Conservation (phyloP, 2,888 invertebrate genomes). For the Phymatocera aterrima region DNA sequence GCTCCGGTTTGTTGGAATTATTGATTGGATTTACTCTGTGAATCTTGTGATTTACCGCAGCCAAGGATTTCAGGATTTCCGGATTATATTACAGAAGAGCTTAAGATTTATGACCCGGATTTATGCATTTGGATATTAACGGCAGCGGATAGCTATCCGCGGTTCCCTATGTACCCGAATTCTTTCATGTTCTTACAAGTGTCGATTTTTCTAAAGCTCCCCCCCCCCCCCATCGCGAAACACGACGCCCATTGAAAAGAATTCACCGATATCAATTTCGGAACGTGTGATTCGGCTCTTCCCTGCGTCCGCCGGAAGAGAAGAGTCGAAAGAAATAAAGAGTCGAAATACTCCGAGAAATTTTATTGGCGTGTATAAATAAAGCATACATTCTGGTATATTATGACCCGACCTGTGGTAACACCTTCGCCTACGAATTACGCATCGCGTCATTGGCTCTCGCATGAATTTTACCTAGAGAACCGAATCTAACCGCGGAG, state of each 20-base stretch:
- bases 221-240: no score
- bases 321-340: no score
- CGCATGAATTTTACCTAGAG: no score
- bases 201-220: not conserved
- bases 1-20: conserved; percentile 41
- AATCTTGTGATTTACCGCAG: conserved; percentile 45
- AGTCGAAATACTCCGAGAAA: no score
- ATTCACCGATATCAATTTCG: not conserved
- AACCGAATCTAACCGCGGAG: no score
- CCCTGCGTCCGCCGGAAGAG: no score
- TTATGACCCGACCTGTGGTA: no score
- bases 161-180: not conserved
- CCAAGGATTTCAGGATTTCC: conserved; percentile 38
- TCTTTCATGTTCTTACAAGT: conserved; percentile 5
- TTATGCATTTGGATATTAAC: conserved; percentile 39
- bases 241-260: not conserved
- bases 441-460: no score
- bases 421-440: no score
- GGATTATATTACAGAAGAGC: conserved; percentile 44
- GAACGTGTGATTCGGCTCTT: no score
- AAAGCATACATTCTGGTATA: no score
- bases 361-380: no score
- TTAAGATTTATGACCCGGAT: conserved; percentile 41
- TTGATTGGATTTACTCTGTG: conserved; percentile 44
- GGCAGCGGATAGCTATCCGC: conserved; percentile 23